Evolutionary conservation across 2,888 invertebrate genomes (phyloP).

Genomic region (Elegia similella): DNA sequence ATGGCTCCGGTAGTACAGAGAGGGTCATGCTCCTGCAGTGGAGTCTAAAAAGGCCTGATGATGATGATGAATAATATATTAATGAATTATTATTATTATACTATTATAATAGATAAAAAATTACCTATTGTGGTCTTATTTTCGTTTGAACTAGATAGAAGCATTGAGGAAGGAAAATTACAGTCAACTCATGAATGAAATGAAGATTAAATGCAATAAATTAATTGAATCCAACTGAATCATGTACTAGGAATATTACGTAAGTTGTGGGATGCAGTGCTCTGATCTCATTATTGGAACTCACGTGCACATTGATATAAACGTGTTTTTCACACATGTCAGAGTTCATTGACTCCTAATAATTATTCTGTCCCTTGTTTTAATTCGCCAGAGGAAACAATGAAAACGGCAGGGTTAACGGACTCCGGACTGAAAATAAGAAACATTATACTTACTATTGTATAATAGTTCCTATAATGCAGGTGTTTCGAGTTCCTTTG

Average conservation of each 20-base stretch:
- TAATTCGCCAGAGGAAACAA: constrained; percentile 16
- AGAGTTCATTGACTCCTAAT: constrained; percentile 15
- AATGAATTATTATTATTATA: too few species aligned
- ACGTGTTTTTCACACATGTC: constrained; percentile 7
- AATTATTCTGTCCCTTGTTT: constrained; percentile 11
- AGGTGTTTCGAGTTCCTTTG: neutral
- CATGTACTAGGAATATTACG: neutral
- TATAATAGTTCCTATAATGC: neutral
- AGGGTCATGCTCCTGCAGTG: too few species aligned
- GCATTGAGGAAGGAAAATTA: constrained; percentile 8
- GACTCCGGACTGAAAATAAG: constrained; percentile 16
- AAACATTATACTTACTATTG: neutral
- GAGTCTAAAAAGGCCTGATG: too few species aligned
- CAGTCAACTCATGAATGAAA: constrained; percentile 5
- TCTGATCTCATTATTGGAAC: constrained; percentile 2
- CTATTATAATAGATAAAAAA: too few species aligned
- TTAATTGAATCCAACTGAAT: neutral
- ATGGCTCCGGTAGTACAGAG: too few species aligned
- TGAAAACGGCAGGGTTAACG: constrained; percentile 13
- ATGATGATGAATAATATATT: too few species aligned
- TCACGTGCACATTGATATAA: neutral
- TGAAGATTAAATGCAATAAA: neutral
- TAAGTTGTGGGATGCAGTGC: neutral
- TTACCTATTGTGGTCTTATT: too few species aligned
- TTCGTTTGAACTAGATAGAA: neutral